Evolutionary conservation across 2,888 invertebrate species (phyloP), one percentile per base, ranked within the genome.

Genomic region (Pyrocoelia pectoralis): DNA sequence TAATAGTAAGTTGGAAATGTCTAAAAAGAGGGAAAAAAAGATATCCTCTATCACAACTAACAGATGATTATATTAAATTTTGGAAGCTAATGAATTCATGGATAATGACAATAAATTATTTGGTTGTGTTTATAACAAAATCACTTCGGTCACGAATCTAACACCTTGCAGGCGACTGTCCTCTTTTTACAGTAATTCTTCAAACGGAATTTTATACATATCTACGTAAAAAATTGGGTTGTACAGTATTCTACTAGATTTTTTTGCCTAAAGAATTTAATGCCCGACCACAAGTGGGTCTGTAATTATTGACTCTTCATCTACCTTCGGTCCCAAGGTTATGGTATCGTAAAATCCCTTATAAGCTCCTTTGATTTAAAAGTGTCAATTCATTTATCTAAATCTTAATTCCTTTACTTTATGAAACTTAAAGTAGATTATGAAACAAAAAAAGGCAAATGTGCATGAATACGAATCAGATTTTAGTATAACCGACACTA

Each of bases 381-480:
- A 64, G 52, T 66, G 66, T 66, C 62, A 69, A 69, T 66, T 69
- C 68, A 68, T 68, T 60, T 40, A 53, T 54, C 58, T 48, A 38
- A 12, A 50, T 58, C 54, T 51, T 58, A 49, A 55, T 55, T 41
- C 13, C 24, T n/a, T 41, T 14, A 12, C 4, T 9, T 13, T 55
- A 33, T 33, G 24, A 6, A 10, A 33, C 8, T 33, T n/a, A 33
- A 33, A 33, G 24, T 57, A 53, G 56, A 64, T 68, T 65, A 67
- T 66, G 71, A 65, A 74, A 71, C 72, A 74, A 71, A 73, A 72
- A 74, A 70, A 18, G 50, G 60, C 40, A 17, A 19, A 70, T 71
- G 70, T 72, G 74, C 74, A 76, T 76, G 75, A 74, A 76, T 72
- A 70, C 69, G 66, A 75, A 76, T 76, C 76, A 76, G 73, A 70